Conservation (phyloP, 2,797 vertebrate species). For the Pogoniulus pusillus region DNA sequence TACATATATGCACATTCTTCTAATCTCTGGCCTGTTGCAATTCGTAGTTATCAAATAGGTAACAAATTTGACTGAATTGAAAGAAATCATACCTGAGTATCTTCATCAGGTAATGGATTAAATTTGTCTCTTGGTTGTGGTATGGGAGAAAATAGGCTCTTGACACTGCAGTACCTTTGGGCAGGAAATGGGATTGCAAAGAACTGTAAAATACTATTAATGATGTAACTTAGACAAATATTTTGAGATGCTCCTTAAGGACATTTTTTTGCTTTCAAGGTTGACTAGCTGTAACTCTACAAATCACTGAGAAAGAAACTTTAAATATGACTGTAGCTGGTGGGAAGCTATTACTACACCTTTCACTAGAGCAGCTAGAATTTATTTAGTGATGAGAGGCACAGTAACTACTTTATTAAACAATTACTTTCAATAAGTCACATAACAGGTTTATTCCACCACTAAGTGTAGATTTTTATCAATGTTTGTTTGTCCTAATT, state of each 20-base stretch:
- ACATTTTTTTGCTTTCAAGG: neutral
- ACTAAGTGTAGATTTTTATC: neutral
- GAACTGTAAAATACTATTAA: neutral
- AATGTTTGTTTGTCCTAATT: neutral
- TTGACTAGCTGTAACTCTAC: neutral
- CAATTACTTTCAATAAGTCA: neutral
- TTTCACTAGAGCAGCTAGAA: neutral
- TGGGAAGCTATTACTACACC: neutral
- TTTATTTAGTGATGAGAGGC: neutral
- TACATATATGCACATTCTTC: neutral
- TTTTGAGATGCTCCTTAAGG: neutral
- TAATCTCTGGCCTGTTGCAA: neutral
- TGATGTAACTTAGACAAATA: neutral
- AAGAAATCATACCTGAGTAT: slow-evolving; percentile 26
- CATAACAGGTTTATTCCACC: neutral
- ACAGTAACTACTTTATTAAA: neutral
- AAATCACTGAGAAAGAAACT: neutral
- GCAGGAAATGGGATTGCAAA: neutral
- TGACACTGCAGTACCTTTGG: slow-evolving; percentile 40
- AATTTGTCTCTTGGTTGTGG: slow-evolving; percentile 62
- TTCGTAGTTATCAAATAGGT: neutral
- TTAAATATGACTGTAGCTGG: neutral
- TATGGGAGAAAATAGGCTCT: slow-evolving; percentile 36
- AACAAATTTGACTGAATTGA: neutral
- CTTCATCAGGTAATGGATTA: neutral